Percentiles rank a stretch among this genome's conserved stretches.
Conservation (phyloP, 2,888 invertebrate genomes). For the Cataglyphis rosenhaueri region DNA sequence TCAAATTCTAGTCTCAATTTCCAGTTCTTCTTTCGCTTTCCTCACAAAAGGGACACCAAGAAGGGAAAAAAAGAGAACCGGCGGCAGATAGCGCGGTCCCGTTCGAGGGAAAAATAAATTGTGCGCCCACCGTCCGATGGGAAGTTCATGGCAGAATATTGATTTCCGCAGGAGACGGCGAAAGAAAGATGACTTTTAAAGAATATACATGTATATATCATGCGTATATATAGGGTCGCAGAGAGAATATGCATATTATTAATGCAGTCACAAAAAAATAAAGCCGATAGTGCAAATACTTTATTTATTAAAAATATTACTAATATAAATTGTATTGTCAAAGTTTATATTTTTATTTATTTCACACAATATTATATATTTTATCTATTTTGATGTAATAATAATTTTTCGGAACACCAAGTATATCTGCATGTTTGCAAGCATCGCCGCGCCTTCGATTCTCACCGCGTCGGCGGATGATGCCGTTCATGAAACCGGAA, state of each 20-base stretch:
- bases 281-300: neutral
- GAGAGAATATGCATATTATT: neutral
- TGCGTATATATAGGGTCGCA: neutral
- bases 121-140: conserved; percentile 62
- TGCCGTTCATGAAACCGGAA: conserved; percentile 74
- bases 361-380: neutral
- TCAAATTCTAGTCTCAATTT: conserved; percentile 72
- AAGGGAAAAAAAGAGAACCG: conserved; percentile 46
- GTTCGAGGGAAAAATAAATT: conserved; percentile 70
- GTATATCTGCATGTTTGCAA: conserved; percentile 10
- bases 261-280: neutral
- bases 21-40: conserved; percentile 51
- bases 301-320: neutral
- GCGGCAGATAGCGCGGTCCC: conserved; percentile 57
- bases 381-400: neutral
- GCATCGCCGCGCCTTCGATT: conserved; percentile 63
- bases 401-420: conserved; percentile 31
- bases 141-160: conserved; percentile 73
- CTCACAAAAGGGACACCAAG: conserved; percentile 39
- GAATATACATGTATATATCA: conserved; percentile 59
- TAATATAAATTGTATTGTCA: neutral
- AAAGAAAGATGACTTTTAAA: conserved; percentile 65
- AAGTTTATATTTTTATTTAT: neutral
- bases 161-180: conserved; percentile 67
- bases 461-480: conserved; percentile 74